Evolutionary conservation across 64 coral and sea anemone genomes (phyloP), one percentile per base, ranked within the genome.

Genomic region (Acropora yongei): DNA sequence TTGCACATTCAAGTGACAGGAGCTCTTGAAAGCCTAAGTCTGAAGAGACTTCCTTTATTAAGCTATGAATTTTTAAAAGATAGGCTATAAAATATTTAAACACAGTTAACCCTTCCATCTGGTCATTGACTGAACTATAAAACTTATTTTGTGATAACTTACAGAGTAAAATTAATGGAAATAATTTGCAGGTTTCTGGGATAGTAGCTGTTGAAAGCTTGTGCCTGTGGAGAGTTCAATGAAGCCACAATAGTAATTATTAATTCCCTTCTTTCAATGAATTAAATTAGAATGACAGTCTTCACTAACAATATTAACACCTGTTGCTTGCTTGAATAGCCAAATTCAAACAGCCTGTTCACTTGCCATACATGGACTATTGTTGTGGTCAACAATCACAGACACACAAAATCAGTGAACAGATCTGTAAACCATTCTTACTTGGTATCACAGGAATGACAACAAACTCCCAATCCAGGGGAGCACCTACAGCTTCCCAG

Each of bases 401-500:
- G 44, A 85, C 82, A 85, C 82, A 71, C 43, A 18, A 45, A 85
- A 85, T 57, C 82, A 85, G 63, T 49, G 82, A 85, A 85, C 82
- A 71, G 44, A 42, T 47, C 14, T 10, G 82, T 85, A 47, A 85
- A 85, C 82, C 82, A 85, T 42, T 85, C 82, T 85, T 85, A 85
- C 82, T 72, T 71, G 82, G 66, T 71, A 85, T 49, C 63, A 72
- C 65, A 40, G 82, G 65, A 85, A 85, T 85, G 82, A 85, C 17
- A 85, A 85, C 60, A 72, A 69, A 85, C 43, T 85, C 46, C 30
- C 49, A 12, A 63, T 63, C 16, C 44, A 47, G 42, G 58, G 80
- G 58, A 83, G 58, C 80, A 67, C 41, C 80, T 11, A 83, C 18
- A 83, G 41, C 57, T 68, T 42, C 67, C 40, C 30, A 30, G 30